These are phyloP conservation scores for Halcyon malimbica DNA, from an alignment of 2,113 vertebrate genomes.

Conservation along the genomic window DNA sequence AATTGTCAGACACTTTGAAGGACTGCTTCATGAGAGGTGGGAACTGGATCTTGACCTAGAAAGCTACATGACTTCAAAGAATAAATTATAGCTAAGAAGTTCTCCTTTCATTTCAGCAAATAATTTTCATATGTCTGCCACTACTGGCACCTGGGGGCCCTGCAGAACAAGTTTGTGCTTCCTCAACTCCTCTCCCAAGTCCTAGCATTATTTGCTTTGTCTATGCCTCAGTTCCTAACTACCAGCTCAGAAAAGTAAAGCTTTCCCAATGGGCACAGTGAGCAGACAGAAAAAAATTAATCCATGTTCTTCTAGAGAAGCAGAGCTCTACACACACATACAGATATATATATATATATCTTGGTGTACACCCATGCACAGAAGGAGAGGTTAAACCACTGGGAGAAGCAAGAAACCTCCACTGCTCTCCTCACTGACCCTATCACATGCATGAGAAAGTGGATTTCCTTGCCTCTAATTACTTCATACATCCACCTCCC, in stretches of 20 bases:
- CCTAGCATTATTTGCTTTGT: background rate
- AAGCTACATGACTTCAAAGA: background rate
- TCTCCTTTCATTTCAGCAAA: background rate
- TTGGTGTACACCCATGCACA: background rate
- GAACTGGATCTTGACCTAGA: background rate
- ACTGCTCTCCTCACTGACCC: background rate
- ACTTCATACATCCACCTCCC: background rate
- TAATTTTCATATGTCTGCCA: background rate
- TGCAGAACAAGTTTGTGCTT: background rate
- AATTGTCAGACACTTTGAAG: background rate
- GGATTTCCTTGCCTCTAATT: background rate
- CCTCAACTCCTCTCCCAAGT: background rate
- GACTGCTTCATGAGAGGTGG: background rate
- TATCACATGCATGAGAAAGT: background rate
- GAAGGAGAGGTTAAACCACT: background rate
- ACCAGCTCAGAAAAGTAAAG: background rate
- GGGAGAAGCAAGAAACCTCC: background rate
- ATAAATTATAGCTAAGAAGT: background rate
- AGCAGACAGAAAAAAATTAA: background rate
- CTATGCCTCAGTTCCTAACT: background rate
- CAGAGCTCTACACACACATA: background rate
- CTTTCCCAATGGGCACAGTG: background rate
- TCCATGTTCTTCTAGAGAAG: background rate
- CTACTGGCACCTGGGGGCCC: background rate
- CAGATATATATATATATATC: background rate